phyloP scores from a whole-genome alignment of 2,888 invertebrate genomes.

The Ophion ventricosus region DNA sequence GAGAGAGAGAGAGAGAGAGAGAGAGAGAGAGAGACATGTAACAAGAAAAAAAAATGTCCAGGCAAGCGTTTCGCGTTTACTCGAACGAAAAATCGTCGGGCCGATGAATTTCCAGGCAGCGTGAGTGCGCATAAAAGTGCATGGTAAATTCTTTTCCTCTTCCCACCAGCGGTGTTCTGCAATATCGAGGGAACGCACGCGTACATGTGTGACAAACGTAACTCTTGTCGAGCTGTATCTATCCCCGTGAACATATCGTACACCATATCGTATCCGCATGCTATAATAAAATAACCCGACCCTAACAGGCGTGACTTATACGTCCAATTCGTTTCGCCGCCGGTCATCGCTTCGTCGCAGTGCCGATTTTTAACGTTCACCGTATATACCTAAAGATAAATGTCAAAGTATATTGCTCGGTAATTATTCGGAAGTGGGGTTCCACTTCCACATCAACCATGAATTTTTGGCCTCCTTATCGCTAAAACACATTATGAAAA shows the following conservation, averaged over 20 bases:
- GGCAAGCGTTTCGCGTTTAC: constrained; percentile 47
- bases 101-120: constrained; percentile 55
- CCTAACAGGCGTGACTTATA: constrained; percentile 30
- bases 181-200: constrained; percentile 51
- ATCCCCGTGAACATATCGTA: constrained; percentile 14
- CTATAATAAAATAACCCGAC: constrained; percentile 40
- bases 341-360: constrained; percentile 23
- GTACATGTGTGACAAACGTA: constrained; percentile 14
- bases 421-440: too few relatives aligned
- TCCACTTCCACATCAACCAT: too few relatives aligned
- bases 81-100: constrained; percentile 60
- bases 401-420: constrained; percentile 4
- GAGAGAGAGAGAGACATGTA: too few relatives aligned
- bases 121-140: constrained; percentile 63
- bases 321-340: constrained; percentile 26
- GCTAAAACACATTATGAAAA: too few relatives aligned
- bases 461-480: too few relatives aligned
- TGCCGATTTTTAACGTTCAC: background rate
- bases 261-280: constrained; percentile 28
- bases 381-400: constrained; percentile 28
- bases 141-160: constrained; percentile 40
- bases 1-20: too few relatives aligned
- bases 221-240: constrained; percentile 41
- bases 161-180: constrained; percentile 4
- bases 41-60: constrained; percentile 1